These are phyloP conservation scores for Takifugu bimaculatus DNA, from an alignment of 2,113 vertebrate genomes.

Conservation along the genomic window DNA sequence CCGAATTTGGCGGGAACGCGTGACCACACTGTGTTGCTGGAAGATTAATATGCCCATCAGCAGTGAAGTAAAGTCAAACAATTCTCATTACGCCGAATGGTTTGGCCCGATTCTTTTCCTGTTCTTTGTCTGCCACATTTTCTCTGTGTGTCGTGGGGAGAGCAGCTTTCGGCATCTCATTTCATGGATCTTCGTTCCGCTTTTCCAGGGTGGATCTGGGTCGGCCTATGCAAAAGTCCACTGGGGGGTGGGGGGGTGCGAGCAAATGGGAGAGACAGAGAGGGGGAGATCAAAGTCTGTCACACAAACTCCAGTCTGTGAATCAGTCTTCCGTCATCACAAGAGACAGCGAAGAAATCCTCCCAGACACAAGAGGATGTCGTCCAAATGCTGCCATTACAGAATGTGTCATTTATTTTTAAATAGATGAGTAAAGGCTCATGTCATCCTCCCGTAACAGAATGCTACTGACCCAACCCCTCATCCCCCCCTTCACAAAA, in stretches of 20 bases:
- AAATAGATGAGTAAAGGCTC: slow-evolving; percentile 49
- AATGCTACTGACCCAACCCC: slow-evolving; percentile 34
- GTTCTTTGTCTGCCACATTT: slow-evolving; percentile 22
- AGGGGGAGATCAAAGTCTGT: slow-evolving; percentile 63
- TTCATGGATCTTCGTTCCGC: slow-evolving; percentile 59
- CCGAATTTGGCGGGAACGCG: slow-evolving; percentile 28
- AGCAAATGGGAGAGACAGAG: slow-evolving; percentile 30
- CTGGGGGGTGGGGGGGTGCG: slow-evolving; percentile 35
- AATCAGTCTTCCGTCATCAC: slow-evolving; percentile 48
- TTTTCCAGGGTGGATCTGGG: slow-evolving; percentile 55
- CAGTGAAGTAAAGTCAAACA: slow-evolving; percentile 27
- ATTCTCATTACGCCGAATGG: slow-evolving; percentile 26
- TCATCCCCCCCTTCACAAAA: slow-evolving; percentile 29
- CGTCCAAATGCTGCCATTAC: slow-evolving; percentile 49
- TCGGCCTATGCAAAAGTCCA: slow-evolving; percentile 56
- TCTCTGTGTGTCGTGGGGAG: slow-evolving; percentile 23
- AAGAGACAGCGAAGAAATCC: slow-evolving; percentile 50
- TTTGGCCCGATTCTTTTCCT: slow-evolving; percentile 13
- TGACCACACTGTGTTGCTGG: slow-evolving; percentile 48
- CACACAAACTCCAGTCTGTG: slow-evolving; percentile 49
- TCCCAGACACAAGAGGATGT: slow-evolving; percentile 51
- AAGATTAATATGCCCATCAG: slow-evolving; percentile 57
- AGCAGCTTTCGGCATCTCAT: slow-evolving; percentile 59
- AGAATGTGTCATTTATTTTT: slow-evolving; percentile 63
- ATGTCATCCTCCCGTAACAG: slow-evolving; percentile 57